phyloP scores from a whole-genome alignment of 2,797 vertebrate genomes.

The Falco novaeseelandiae region DNA sequence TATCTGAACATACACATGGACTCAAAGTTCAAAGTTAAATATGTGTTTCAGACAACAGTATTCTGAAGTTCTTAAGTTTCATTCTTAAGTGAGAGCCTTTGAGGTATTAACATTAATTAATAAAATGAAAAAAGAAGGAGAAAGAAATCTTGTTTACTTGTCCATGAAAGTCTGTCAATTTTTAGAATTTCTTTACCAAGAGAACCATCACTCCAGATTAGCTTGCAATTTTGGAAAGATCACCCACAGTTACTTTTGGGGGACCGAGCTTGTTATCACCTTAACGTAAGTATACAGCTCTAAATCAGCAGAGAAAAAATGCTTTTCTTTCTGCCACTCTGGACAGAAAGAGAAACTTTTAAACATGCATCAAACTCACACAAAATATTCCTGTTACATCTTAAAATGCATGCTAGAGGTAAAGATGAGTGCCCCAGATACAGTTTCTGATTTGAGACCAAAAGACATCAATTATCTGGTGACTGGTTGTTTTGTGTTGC shows the following conservation, averaged over 20 bases:
- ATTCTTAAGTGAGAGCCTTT: not conserved
- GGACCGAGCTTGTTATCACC: not conserved
- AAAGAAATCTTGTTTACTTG: not conserved
- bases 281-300: not conserved
- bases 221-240: not conserved
- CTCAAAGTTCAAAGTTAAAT: not conserved
- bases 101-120: not conserved
- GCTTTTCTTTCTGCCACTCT: not conserved
- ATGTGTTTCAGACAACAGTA: not conserved
- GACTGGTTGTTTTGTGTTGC: not conserved
- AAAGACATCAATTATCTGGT: slow-evolving; percentile 17
- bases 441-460: slow-evolving; percentile 15
- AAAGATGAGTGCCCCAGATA: not conserved
- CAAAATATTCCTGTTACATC: not conserved
- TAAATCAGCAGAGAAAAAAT: not conserved
- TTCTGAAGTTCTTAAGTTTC: not conserved
- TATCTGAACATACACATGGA: not conserved
- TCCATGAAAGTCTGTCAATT: slow-evolving; percentile 8
- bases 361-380: not conserved
- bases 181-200: slow-evolving; percentile 28
- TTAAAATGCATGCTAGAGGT: not conserved
- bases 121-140: not conserved
- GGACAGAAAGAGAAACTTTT: not conserved
- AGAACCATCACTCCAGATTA: not conserved
- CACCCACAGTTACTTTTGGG: not conserved